A percentile compares a stretch with the other conserved stretches of the same genome.
Evolutionary conservation across 2,113 vertebrate species (phyloP).

Genomic region (Strix aluco): DNA sequence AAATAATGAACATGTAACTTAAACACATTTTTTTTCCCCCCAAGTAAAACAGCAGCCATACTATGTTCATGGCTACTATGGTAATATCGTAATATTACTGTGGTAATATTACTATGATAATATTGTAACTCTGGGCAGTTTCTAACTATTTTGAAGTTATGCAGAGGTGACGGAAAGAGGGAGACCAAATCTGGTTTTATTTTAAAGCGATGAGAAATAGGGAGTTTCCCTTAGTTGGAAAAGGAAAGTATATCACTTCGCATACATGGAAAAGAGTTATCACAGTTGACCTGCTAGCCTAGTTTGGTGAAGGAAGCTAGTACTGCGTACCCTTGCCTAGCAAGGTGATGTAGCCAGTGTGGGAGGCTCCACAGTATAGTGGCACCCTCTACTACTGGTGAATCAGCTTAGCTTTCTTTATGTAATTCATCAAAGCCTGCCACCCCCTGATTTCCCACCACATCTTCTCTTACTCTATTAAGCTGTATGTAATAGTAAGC

Average conservation of each 20-base stretch:
- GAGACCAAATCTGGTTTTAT: background rate
- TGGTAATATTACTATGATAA: background rate
- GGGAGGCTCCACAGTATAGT: background rate
- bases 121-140: background rate
- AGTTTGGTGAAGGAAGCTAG: background rate
- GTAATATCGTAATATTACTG: background rate
- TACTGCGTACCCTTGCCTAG: background rate
- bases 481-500: background rate
- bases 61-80: background rate
- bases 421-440: background rate
- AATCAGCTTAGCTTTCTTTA: conserved; percentile 3
- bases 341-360: conserved; percentile 6
- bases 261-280: background rate
- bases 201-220: background rate
- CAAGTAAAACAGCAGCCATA: background rate
- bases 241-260: background rate
- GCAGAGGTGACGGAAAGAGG: background rate
- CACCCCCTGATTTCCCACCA: background rate
- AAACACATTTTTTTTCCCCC: background rate
- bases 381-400: background rate
- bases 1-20: background rate
- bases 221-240: background rate
- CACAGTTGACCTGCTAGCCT: background rate
- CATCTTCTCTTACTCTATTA: background rate
- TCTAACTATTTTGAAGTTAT: background rate